A percentile compares a stretch with the other conserved stretches of the same genome.
These are phyloP conservation scores for Eledona agricola DNA, from an alignment of 2,888 invertebrate species.

Conservation along the genomic window DNA sequence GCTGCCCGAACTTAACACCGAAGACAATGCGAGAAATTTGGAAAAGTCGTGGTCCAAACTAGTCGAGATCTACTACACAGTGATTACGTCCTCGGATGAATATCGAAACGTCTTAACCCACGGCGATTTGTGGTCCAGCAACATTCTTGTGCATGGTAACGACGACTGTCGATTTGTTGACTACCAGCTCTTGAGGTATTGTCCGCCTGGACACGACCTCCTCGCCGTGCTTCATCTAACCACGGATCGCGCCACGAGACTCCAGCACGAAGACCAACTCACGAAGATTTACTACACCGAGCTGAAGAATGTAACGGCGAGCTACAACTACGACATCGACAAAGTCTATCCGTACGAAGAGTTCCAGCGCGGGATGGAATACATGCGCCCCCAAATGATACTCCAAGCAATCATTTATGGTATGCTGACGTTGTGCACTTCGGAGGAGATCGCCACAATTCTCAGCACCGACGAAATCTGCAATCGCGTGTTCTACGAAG, in stretches of 20 bases:
- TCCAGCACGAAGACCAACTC: constrained; percentile 1
- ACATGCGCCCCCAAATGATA: constrained; percentile 12
- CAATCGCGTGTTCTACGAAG: constrained; percentile 2
- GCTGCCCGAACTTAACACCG: constrained; percentile 34
- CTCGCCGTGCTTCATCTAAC: constrained; percentile 4
- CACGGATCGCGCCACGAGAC: constrained; percentile 1
- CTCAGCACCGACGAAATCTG: constrained; percentile 1
- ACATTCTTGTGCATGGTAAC: constrained; percentile 30
- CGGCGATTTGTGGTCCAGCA: constrained; percentile 55
- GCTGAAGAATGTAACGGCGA: neutral
- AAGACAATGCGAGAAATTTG: constrained; percentile 16
- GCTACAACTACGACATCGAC: neutral
- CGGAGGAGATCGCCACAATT: constrained; percentile 7
- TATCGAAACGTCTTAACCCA: constrained; percentile 59
- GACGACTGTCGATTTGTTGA: constrained; percentile 7
- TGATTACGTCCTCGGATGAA: constrained; percentile 54
- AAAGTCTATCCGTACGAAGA: neutral
- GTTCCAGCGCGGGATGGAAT: neutral
- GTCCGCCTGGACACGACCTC: constrained; percentile 16
- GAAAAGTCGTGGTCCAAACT: constrained; percentile 10
- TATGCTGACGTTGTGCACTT: constrained; percentile 12
- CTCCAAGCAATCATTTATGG: constrained; percentile 1
- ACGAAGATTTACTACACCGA: constrained; percentile 5
- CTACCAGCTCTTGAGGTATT: constrained; percentile 11
- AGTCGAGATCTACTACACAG: constrained; percentile 46